phyloP scores from a whole-genome alignment of 2,888 invertebrate genomes.

The Fragum sueziense region DNA sequence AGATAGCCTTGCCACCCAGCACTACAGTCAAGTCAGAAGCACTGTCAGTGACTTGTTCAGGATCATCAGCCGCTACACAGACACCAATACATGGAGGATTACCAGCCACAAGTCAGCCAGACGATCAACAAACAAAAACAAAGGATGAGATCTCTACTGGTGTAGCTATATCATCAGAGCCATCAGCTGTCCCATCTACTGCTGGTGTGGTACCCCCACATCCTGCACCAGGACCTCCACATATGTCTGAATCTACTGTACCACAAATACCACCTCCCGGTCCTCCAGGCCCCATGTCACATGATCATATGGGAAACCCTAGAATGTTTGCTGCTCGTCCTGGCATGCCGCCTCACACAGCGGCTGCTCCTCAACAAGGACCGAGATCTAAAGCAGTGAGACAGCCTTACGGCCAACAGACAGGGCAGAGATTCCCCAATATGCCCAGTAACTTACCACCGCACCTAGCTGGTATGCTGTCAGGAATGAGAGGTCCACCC shows the following conservation, averaged over 20 bases:
- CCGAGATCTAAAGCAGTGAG: constrained; percentile 27
- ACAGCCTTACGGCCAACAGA: constrained; percentile 46
- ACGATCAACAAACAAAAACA: background rate
- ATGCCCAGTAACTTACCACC: constrained; percentile 63
- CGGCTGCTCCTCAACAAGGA: constrained; percentile 10
- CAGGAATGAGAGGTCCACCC: constrained; percentile 36
- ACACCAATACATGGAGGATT: constrained; percentile 36
- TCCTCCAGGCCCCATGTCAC: constrained; percentile 16
- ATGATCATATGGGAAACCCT: constrained; percentile 8
- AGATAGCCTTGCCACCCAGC: constrained; percentile 51
- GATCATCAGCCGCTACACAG: constrained; percentile 42
- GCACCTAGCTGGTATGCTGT: constrained; percentile 56
- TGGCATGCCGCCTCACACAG: constrained; percentile 31
- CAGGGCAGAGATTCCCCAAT: constrained; percentile 47
- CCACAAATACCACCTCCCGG: background rate
- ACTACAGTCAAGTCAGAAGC: constrained; percentile 42
- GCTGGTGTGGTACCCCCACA: background rate
- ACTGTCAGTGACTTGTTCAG: constrained; percentile 12
- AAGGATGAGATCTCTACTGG: background rate
- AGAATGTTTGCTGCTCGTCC: constrained; percentile 45
- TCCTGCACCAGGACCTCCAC: background rate
- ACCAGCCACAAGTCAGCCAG: background rate
- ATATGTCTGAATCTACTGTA: background rate
- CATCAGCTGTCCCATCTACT: background rate
- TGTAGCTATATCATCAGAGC: background rate